These are phyloP conservation scores for Chrysolina americana DNA, from an alignment of 2,888 invertebrate species.

Conservation along the genomic window DNA sequence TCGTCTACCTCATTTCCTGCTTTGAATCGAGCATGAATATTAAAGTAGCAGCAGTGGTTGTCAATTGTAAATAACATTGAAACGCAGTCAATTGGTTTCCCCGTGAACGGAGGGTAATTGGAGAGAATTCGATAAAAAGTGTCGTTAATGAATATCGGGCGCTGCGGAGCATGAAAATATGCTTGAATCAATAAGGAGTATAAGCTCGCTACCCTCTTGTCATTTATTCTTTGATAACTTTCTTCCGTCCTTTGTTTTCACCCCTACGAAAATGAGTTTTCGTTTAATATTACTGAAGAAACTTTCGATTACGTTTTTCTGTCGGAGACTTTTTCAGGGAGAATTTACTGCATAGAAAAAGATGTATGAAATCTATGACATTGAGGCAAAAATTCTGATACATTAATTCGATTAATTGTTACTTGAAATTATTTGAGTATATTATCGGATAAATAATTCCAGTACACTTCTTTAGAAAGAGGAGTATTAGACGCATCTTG, in stretches of 20 bases:
- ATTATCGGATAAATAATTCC: no score
- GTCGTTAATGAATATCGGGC: slow-evolving; percentile 16
- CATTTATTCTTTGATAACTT: slow-evolving; percentile 33
- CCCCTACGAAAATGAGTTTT: slow-evolving; percentile 9
- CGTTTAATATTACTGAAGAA: slow-evolving; percentile 28
- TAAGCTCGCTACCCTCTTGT: slow-evolving; percentile 26
- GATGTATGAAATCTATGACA: no score
- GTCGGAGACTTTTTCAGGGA: no score
- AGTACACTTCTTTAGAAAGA: no score
- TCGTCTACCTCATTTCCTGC: background rate
- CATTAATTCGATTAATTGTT: no score
- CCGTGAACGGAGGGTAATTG: background rate
- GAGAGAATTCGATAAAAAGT: slow-evolving; percentile 8
- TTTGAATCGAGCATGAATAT: background rate
- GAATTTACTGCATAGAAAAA: no score
- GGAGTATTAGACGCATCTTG: no score
- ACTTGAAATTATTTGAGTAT: no score
- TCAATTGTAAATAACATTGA: background rate
- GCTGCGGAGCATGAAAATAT: slow-evolving; percentile 15
- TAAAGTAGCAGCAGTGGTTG: background rate
- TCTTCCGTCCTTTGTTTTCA: slow-evolving; percentile 23
- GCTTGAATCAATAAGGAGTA: slow-evolving; percentile 25
- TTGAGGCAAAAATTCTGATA: no score
- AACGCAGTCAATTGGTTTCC: background rate
- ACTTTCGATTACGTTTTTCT: background rate